Evolutionary conservation across 2,888 invertebrate species (phyloP), one percentile per base, ranked within the genome.

Genomic region (Watsonalla cultraria): DNA sequence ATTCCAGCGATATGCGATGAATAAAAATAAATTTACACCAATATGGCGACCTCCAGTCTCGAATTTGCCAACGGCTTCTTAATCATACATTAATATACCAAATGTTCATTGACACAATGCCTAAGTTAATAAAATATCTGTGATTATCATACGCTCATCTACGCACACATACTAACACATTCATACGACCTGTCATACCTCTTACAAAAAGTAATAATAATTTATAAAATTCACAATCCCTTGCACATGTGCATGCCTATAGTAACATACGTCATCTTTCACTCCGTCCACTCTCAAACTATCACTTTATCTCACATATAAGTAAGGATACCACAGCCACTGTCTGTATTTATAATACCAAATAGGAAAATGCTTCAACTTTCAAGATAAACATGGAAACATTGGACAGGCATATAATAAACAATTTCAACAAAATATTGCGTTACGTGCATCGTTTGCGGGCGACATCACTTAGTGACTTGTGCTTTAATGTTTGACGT

Each of bases 261-360:
- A 83, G 71, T 89, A 90, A 90, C 90, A 89, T 87, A 72, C 90
- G 9, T 90, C 90, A 53, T 52, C 90, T 88, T 72, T 60, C 86
- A 84, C 73, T 61, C 82, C 53, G 51, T 77, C 72, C 71, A 53
- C 84, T 80, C 81, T 77, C 86, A 82, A 65, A 75, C 68, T 77
- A 78, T 76, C 83, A 81, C 83, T 76, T 81, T 83, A 83, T 76
- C 75, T 86, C 86, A 86, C 80, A 81, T 42, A 42, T 86, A 88
- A 86, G 87, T 89, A 85, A 89, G 88, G 82, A 90, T 90, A 90
- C 90, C 90, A 90, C 90, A 90, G 90, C 90, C 90, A 90, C 90
- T 87, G 87, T 88, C 89, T 90, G 90, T 90, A 90, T 89, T 88
- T 84, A 89, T 86, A 90, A 90, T 89, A 90, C 90, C 90, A 84